These are phyloP conservation scores for Gymnoscopelus microlampas DNA, from an alignment of 2,797 vertebrate genomes.

Conservation along the genomic window DNA sequence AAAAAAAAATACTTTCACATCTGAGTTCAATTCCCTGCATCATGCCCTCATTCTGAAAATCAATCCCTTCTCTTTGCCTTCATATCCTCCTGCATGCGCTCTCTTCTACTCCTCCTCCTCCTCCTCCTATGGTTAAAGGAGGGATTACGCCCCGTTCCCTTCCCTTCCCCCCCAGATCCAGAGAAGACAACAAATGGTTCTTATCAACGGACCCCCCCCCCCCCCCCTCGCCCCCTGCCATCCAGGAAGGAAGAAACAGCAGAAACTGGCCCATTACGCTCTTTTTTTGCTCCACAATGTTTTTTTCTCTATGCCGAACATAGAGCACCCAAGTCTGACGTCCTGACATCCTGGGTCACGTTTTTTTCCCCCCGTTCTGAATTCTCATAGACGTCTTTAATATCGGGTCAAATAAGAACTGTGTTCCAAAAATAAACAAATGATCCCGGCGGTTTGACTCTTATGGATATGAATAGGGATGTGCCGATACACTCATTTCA, in stretches of 20 bases:
- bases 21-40: conserved; percentile 78
- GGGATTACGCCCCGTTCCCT: conserved; percentile 69
- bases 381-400: no score
- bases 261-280: conserved; percentile 57
- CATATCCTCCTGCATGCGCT: conserved; percentile 31
- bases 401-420: no score
- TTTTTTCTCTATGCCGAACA: no score
- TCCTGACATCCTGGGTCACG: no score
- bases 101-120: not conserved
- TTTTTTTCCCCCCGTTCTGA: no score
- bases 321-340: no score
- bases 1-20: no score
- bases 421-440: no score
- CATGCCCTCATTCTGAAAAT: conserved; percentile 75
- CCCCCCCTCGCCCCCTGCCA: conserved; percentile 69
- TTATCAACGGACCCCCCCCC: no score
- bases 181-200: conserved; percentile 79
- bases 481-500: no score
- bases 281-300: conserved; percentile 57
- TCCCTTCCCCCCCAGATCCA: conserved; percentile 70
- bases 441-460: no score
- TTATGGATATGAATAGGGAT: no score
- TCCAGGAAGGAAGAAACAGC: conserved; percentile 64
- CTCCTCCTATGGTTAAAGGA: conserved; percentile 42
- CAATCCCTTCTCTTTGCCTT: conserved; percentile 67